Evolutionary conservation across 2,113 vertebrate genomes (phyloP).

Genomic region (Ardeotis arabs): DNA sequence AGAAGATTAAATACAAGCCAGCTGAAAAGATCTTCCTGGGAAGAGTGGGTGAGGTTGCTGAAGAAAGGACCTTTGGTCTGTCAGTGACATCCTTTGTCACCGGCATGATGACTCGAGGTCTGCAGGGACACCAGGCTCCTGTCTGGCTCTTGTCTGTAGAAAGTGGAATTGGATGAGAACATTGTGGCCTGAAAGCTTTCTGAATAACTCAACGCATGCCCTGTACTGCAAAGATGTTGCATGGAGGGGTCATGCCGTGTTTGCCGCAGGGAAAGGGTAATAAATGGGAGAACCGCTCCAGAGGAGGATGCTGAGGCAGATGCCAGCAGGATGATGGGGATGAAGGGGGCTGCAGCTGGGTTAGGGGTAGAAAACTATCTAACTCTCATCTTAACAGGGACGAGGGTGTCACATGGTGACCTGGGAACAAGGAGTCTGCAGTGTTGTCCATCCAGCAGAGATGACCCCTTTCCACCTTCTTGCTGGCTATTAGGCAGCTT

Average conservation of each 20-base stretch:
- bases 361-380: no score
- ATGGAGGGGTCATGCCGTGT: accelerated
- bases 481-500: background rate
- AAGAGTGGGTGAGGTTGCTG: background rate
- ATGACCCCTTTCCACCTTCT: background rate
- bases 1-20: background rate
- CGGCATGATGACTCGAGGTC: background rate
- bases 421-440: background rate
- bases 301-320: background rate
- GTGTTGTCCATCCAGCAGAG: background rate
- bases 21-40: background rate
- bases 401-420: background rate
- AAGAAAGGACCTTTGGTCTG: background rate
- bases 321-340: background rate
- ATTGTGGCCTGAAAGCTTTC: background rate
- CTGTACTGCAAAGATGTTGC: background rate
- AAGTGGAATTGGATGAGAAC: background rate
- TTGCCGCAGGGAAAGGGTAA: background rate
- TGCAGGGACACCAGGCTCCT: background rate
- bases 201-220: accelerated
- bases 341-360: background rate
- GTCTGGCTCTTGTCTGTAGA: background rate
- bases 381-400: background rate
- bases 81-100: accelerated
- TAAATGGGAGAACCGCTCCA: background rate